These are phyloP conservation scores for Psilopsiagon aymara DNA, from an alignment of 2,113 vertebrate species.

Conservation along the genomic window DNA sequence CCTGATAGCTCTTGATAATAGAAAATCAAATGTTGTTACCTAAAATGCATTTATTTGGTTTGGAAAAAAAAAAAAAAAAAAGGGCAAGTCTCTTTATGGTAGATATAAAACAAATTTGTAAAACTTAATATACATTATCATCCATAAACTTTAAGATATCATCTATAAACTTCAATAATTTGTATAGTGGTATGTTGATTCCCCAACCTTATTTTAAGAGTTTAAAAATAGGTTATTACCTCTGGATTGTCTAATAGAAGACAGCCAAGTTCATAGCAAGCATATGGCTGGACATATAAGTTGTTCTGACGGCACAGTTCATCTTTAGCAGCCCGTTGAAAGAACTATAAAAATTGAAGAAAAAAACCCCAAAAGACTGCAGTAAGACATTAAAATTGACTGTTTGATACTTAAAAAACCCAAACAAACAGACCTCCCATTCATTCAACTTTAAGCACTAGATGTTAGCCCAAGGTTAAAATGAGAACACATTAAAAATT, in stretches of 20 bases:
- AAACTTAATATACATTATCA: neutral
- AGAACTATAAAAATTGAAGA: constrained; percentile 78
- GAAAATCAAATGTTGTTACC: neutral
- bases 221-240: constrained; percentile 72
- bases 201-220: neutral
- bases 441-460: neutral
- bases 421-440: neutral
- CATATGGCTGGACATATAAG: constrained; percentile 91
- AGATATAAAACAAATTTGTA: neutral
- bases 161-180: neutral
- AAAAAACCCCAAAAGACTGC: neutral
- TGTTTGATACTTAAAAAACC: neutral
- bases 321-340: constrained; percentile 89
- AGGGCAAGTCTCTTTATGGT: neutral
- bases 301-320: constrained; percentile 88
- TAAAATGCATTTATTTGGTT: neutral
- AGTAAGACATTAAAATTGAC: neutral
- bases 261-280: constrained; percentile 96
- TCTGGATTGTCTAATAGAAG: constrained; percentile 90
- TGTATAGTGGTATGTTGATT: neutral
- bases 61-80: neutral
- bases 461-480: neutral
- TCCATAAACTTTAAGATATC: neutral
- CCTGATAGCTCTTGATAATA: neutral
- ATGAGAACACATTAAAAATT: neutral